phyloP scores from a whole-genome alignment of 2,113 vertebrate species.

The Meles meles region DNA sequence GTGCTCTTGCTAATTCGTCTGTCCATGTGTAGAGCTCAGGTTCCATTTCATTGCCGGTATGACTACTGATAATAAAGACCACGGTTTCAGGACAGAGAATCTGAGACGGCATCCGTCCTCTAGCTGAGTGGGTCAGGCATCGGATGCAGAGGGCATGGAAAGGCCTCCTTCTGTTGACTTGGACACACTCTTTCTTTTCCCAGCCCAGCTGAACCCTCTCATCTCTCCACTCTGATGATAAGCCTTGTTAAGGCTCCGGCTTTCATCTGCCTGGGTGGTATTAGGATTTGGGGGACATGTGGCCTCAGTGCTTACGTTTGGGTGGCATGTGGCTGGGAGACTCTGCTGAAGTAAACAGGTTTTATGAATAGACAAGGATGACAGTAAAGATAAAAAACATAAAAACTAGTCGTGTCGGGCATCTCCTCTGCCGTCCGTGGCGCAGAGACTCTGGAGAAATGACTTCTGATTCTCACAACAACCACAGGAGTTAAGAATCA shows the following conservation, averaged over 20 bases:
- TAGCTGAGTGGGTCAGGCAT: conserved; percentile 30
- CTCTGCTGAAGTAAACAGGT: conserved; percentile 31
- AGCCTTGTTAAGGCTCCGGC: neutral
- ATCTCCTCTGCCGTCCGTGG: neutral
- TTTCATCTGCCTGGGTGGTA: conserved; percentile 68
- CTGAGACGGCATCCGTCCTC: conserved; percentile 43
- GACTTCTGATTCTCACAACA: neutral
- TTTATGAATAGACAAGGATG: conserved; percentile 45
- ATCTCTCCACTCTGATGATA: conserved; percentile 26
- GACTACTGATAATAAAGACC: conserved; percentile 70
- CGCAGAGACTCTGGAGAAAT: neutral
- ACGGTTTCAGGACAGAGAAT: conserved; percentile 70
- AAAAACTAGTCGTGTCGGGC: neutral
- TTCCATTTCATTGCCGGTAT: conserved; percentile 78
- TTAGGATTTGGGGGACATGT: neutral
- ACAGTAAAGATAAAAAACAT: conserved; percentile 55
- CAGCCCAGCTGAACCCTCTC: neutral
- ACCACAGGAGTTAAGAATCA: neutral
- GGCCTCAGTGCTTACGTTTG: neutral
- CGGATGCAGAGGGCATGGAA: neutral
- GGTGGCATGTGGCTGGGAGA: conserved; percentile 19
- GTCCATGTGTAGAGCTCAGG: conserved; percentile 70
- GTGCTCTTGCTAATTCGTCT: conserved; percentile 46
- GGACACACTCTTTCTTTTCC: neutral
- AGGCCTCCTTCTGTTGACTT: neutral